phyloP scores from a whole-genome alignment of 2,113 vertebrate genomes.

The Leptosomus discolor region DNA sequence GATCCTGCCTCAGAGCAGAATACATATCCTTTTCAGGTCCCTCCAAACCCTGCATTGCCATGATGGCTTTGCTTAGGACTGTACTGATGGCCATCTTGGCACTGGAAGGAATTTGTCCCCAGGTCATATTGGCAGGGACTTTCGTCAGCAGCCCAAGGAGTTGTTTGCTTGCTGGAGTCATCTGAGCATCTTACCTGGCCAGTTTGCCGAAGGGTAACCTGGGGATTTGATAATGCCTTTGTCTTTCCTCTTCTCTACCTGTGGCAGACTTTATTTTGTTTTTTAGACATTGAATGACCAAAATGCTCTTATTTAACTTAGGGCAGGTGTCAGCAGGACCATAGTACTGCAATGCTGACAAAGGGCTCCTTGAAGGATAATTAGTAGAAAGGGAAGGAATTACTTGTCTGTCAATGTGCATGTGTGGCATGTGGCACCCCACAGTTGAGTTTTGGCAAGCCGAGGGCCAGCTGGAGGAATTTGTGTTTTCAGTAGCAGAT shows the following conservation, averaged over 20 bases:
- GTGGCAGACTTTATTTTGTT: background rate
- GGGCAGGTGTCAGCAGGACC: background rate
- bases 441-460: background rate
- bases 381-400: background rate
- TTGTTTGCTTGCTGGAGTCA: background rate
- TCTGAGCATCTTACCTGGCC: background rate
- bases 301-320: background rate
- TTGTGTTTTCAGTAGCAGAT: background rate
- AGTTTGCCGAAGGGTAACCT: background rate
- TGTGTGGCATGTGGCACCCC: background rate
- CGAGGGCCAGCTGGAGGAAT: rapidly evolving
- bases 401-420: background rate
- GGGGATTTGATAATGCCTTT: background rate
- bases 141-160: background rate
- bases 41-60: background rate
- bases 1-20: background rate
- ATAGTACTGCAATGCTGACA: background rate
- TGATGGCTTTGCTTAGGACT: background rate
- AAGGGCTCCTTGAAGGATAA: background rate
- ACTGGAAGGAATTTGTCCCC: background rate
- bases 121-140: background rate
- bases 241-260: background rate
- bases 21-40: rapidly evolving
- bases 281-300: background rate
- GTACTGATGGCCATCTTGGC: background rate